Evolutionary conservation across 1,140 invertebrate species (phyloP), one percentile per base, ranked within the genome.

Genomic region (Monochamus saltuarius): DNA sequence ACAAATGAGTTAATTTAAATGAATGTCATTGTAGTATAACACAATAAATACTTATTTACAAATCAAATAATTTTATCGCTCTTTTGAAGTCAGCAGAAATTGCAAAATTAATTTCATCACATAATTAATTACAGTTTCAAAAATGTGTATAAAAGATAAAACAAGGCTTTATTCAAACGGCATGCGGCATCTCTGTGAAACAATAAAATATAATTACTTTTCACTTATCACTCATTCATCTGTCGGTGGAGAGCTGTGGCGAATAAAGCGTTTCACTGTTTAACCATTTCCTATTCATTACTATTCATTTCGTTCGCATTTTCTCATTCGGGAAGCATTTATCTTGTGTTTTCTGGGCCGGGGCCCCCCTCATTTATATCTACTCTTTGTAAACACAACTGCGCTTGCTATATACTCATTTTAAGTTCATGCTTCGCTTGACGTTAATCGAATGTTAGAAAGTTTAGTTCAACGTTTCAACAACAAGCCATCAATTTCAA

Each of bases 141-240:
- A 62, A 53, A 46, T 49, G 49, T 45, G 53, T 43, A 40, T 38
- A 55, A 55, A 57, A 63, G 66, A 68, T 65, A 60, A 68, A 68
- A 68, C 55, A 61, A 35, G 14, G 53, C 38, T 61, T 60, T 61
- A 59, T 62, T 67, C 63, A 65, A 65, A 65, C 54, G 53, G 43
- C 56, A 53, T 64, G 62, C 62, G 58, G 58, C 59, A 61, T 61
- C 53, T 56, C 56, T 34, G 17, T 53, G 43, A 73, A 71, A 73
- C 71, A 73, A 73, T 73, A 71, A 73, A 73, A 71, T 68, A 65
- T 71, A 73, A 73, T 73, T 73, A 71, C 69, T 63, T 69, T 73
- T 73, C 67, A 73, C 69, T 73, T 73, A 73, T 73, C 71, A 71
- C 62, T 73, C 69, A 71, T 67, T 73, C 69, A 68, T 71, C 68